Evolutionary conservation across 2,888 invertebrate genomes (phyloP).

Genomic region (Acleris literana): DNA sequence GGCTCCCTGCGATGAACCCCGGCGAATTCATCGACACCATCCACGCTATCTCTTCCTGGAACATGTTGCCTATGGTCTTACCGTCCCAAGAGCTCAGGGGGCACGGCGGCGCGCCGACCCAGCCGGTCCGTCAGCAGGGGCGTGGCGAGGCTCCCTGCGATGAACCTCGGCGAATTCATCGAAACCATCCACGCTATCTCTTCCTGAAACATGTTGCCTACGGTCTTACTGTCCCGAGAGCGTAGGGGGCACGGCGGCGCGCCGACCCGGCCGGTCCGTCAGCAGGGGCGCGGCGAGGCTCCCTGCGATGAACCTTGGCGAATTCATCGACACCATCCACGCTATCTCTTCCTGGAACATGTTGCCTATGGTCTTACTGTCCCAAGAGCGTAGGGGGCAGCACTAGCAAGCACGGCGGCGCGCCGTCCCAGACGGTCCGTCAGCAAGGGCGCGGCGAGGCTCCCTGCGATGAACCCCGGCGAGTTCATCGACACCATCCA

Average conservation of each 20-base stretch:
- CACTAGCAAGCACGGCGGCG: constrained; percentile 48
- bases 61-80: constrained; percentile 14
- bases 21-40: constrained; percentile 59
- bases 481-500: too few species aligned
- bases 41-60: constrained; percentile 65
- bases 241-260: constrained; percentile 50
- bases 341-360: constrained; percentile 58
- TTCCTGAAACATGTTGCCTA: constrained; percentile 48
- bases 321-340: constrained; percentile 62
- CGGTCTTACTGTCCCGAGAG: too few species aligned
- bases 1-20: constrained; percentile 67
- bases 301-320: constrained; percentile 67
- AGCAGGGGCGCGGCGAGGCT: constrained; percentile 61
- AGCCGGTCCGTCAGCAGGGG: constrained; percentile 61
- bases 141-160: constrained; percentile 61
- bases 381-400: too few species aligned
- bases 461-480: too few species aligned
- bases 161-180: constrained; percentile 63
- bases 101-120: constrained; percentile 63
- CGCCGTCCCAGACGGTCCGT: constrained; percentile 65
- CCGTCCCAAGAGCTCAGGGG: too few species aligned
- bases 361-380: too few species aligned
- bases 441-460: constrained; percentile 52
- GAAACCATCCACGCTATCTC: constrained; percentile 65
- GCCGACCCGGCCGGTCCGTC: constrained; percentile 64